Base-by-base conservation (phyloP, 2,888 invertebrate species). In the Synergus umbraculus region DNA sequence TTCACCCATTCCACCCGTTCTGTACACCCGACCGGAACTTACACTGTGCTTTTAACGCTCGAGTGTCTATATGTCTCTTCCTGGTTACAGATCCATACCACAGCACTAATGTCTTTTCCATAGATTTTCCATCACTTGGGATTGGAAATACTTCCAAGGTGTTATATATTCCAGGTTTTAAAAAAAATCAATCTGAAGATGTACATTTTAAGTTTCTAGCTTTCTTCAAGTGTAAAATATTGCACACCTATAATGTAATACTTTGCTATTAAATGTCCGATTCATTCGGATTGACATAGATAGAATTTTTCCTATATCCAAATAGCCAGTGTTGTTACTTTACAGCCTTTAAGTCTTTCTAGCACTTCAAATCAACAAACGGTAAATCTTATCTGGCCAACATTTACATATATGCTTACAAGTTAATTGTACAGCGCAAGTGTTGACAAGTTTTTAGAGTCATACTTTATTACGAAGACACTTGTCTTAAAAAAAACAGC, bases 1-100 rank as follows among this genome's bases (percentile, higher is more conserved):
- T 29, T 29, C 29, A 29, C 29, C 3, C 29, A 3, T 79, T 80
- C 81, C 81, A 80, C 82, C 76, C 83, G 76, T 29, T 58, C 66
- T 54, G 82, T 76, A 80, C 78, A 76, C 80, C 79, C 82, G 79
- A 81, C 81, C 82, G 79, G 81, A 83, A 84, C 77, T 81, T 78
- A 83, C 83, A 79, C 84, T 83, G 84, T 83, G 85, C 86, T 85
- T 86, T 86, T 86, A 86, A 84, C 85, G 84, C 83, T 86, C 84
- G 80, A 86, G 84, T 86, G 80, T 84, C 86, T 84, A 83, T 67
- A 13, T 15, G 82, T 78, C 82, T 84, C 83, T 83, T 82, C 80
- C 83, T 81, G 80, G 80, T 82, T 67, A 79, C 76, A 54, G 76
- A 79, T 81, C 81, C 81, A 67, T 73, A 29, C 29, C 29, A 78